Evolutionary conservation across 2,797 vertebrate genomes (phyloP).

Genomic region (Xiphorhynchus erythropygius): DNA sequence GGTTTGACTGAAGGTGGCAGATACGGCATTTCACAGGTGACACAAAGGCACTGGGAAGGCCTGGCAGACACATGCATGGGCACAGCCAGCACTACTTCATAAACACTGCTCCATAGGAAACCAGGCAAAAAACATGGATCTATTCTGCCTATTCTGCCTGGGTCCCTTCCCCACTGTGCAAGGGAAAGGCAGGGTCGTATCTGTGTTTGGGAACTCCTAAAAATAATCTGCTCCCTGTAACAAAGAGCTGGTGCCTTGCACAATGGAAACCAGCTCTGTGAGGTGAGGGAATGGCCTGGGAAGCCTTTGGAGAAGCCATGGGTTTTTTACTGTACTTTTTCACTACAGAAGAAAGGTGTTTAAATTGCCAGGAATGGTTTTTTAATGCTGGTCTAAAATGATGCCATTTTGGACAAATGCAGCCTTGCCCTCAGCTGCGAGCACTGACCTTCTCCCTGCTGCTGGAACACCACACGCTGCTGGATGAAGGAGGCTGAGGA

Average conservation of each 20-base stretch:
- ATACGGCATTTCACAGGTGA: neutral
- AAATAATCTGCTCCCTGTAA: neutral
- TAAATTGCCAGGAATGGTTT: neutral
- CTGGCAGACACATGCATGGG: neutral
- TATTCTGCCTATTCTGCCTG: neutral
- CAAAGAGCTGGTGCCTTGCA: neutral
- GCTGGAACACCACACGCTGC: rapidly evolving
- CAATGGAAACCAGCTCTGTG: neutral
- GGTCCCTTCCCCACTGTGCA: neutral
- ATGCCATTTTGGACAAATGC: neutral
- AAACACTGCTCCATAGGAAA: neutral
- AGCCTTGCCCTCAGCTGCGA: neutral
- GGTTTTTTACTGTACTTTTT: neutral
- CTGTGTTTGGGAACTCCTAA: neutral
- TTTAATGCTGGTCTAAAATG: neutral
- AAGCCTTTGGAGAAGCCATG: neutral
- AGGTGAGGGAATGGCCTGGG: neutral
- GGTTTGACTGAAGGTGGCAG: neutral
- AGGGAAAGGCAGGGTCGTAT: neutral
- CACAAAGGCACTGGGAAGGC: neutral
- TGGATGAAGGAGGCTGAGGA: neutral
- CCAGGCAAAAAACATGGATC: neutral
- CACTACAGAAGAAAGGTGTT: neutral
- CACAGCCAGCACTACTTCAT: neutral
- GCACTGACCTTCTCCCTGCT: neutral